A percentile compares a stretch with the other conserved stretches of the same genome.
Evolutionary conservation across 2,113 vertebrate genomes (phyloP).

Genomic region (Odontophorus gujanensis): DNA sequence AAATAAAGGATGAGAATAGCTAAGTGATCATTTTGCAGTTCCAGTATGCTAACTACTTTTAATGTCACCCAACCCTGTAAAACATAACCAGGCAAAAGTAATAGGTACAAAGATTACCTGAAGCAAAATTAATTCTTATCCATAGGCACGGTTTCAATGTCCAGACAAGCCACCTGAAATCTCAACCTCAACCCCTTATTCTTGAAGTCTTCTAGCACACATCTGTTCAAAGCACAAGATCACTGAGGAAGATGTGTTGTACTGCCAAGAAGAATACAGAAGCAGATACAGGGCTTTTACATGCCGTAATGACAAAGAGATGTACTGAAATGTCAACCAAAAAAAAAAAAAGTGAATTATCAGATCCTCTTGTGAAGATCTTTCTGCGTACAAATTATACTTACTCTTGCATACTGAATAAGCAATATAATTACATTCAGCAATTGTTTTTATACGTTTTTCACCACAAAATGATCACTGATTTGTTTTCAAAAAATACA

Average conservation of each 20-base stretch:
- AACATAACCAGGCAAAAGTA: neutral
- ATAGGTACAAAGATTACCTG: neutral
- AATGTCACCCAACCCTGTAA: neutral
- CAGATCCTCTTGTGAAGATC: neutral
- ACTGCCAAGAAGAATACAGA: neutral
- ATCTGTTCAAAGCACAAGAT: neutral
- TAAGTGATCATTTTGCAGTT: neutral
- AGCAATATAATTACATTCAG: neutral
- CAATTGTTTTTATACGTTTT: neutral
- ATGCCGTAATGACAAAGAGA: neutral
- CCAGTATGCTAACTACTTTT: neutral
- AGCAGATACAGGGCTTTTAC: neutral
- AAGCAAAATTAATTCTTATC: neutral
- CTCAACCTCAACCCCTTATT: neutral
- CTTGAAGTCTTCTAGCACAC: neutral
- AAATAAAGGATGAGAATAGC: neutral
- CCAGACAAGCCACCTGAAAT: neutral
- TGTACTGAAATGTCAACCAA: neutral
- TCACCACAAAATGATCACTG: neutral
- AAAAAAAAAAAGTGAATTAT: neutral
- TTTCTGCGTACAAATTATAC: neutral
- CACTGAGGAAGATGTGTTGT: neutral
- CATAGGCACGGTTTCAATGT: neutral
- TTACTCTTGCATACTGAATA: neutral
- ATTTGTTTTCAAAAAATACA: neutral